Percentiles rank a stretch among this genome's conserved stretches.
These are phyloP conservation scores for Channa striata DNA, from an alignment of 2,797 vertebrate genomes.

Conservation along the genomic window DNA sequence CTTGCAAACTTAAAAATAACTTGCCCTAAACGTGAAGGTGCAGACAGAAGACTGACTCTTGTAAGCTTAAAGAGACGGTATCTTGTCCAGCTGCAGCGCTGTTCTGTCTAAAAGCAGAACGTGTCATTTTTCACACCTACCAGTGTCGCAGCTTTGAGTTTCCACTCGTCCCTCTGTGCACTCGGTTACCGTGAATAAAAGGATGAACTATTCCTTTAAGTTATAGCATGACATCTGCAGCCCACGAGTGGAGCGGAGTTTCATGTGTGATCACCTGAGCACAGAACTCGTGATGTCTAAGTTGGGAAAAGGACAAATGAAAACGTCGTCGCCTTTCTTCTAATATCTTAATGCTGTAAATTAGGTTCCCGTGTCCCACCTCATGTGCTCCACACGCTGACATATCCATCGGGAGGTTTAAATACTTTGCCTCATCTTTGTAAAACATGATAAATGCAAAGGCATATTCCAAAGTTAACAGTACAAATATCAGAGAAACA, in stretches of 20 bases:
- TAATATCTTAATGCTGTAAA: neutral
- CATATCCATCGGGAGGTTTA: conserved; percentile 52
- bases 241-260: neutral
- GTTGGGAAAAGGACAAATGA: neutral
- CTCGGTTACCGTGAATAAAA: no score
- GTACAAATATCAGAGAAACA: conserved; percentile 84
- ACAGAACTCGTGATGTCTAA: no score
- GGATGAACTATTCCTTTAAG: no score
- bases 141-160: no score
- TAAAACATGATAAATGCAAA: conserved; percentile 80
- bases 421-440: conserved; percentile 46
- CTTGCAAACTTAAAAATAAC: neutral
- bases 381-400: neutral
- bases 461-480: conserved; percentile 85
- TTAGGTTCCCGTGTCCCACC: neutral
- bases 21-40: neutral
- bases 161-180: no score
- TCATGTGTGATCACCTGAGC: no score
- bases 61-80: no score
- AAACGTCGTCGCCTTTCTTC: conserved; percentile 14
- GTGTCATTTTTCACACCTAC: no score
- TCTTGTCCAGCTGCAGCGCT: no score
- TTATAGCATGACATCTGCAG: no score
- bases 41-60: neutral
- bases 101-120: neutral